Evolutionary conservation across 2,113 vertebrate species (phyloP).

Genomic region (Pygoscelis adeliae): DNA sequence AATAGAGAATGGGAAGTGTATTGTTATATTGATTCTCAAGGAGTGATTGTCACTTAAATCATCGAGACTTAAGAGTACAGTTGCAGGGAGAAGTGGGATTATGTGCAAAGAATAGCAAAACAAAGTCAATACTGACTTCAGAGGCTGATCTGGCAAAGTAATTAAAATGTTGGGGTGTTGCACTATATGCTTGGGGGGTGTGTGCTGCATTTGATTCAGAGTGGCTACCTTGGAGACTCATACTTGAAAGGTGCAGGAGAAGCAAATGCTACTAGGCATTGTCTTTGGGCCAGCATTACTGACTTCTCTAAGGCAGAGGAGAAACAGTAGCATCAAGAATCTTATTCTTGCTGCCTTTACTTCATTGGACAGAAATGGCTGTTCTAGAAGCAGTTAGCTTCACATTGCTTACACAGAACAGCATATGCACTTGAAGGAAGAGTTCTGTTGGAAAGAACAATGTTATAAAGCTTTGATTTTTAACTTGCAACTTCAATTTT

Average conservation of each 20-base stretch:
- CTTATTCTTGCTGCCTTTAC: not conserved
- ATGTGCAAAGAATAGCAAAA: not conserved
- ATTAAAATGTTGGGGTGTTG: not conserved
- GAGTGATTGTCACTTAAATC: not conserved
- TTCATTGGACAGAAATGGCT: not conserved
- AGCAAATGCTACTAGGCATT: not conserved
- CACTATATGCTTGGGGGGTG: not conserved
- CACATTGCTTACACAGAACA: not conserved
- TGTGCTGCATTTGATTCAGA: not conserved
- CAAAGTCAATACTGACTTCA: not conserved
- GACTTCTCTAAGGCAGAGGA: not conserved
- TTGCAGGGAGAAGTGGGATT: not conserved
- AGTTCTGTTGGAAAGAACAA: not conserved
- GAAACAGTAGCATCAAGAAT: not conserved
- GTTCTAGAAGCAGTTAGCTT: not conserved
- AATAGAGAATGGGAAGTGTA: not conserved
- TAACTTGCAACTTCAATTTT: slow-evolving; percentile 11
- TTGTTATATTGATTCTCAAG: not conserved
- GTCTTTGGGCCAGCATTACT: not conserved
- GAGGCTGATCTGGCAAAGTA: not conserved
- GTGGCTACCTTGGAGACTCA: not conserved
- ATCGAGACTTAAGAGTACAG: not conserved
- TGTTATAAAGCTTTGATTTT: not conserved
- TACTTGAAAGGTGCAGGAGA: not conserved
- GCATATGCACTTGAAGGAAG: not conserved